phyloP scores from a whole-genome alignment of 2,113 vertebrate genomes.

The Myrmecobius fasciatus region DNA sequence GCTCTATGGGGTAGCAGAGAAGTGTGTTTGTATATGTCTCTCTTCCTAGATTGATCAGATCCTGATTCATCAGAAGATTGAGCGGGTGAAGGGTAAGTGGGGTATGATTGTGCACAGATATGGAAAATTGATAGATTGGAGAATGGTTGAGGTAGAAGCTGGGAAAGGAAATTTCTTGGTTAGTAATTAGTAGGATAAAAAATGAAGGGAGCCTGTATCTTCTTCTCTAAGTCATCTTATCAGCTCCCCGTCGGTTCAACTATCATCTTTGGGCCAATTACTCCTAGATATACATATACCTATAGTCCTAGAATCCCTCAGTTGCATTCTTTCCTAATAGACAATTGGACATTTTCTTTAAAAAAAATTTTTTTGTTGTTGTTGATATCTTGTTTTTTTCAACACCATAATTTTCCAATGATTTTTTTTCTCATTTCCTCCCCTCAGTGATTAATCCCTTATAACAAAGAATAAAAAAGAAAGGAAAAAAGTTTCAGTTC shows the following conservation, averaged over 20 bases:
- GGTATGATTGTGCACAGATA: background rate
- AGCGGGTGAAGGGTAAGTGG: constrained; percentile 89
- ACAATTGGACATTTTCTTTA: background rate
- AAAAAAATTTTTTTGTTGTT: background rate
- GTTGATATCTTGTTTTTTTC: background rate
- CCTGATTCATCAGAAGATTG: constrained; percentile 92
- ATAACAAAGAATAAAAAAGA: background rate
- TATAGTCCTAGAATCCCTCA: background rate
- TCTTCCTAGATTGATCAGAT: constrained; percentile 90
- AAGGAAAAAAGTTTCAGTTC: background rate
- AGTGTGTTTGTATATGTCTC: constrained; percentile 8
- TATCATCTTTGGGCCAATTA: background rate
- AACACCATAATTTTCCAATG: background rate
- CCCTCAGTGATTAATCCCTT: background rate
- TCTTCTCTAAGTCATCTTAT: background rate
- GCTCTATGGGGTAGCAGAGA: background rate
- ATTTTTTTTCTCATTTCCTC: background rate
- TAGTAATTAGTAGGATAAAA: background rate
- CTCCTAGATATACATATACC: background rate
- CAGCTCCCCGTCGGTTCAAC: background rate
- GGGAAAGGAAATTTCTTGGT: background rate
- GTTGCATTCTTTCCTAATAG: background rate
- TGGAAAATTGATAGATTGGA: background rate
- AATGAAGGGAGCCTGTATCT: background rate
- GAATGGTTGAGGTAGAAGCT: background rate